Conservation (phyloP, 2,113 vertebrate genomes). For the Pelecanoides urinatrix region DNA sequence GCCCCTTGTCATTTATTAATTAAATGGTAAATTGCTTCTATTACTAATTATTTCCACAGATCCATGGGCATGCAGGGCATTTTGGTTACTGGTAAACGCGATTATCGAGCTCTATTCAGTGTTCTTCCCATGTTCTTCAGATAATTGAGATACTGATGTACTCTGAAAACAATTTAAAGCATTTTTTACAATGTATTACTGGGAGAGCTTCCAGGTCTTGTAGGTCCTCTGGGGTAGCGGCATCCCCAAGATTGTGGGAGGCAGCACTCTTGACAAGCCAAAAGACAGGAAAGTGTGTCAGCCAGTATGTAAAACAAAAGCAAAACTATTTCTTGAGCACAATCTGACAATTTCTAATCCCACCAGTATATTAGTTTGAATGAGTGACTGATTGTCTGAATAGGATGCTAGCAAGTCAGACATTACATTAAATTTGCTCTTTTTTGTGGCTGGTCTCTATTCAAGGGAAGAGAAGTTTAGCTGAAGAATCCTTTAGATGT, state of each 20-base stretch:
- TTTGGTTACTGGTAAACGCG: conserved; percentile 41
- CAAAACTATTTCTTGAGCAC: conserved; percentile 9
- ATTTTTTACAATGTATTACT: background rate
- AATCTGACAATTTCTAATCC: background rate
- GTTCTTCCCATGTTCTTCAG: conserved; percentile 40
- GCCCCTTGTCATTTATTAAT: conserved; percentile 66
- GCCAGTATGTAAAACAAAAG: background rate
- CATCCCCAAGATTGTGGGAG: background rate
- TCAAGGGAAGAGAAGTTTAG: background rate
- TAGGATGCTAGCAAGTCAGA: background rate
- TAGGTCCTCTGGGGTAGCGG: background rate
- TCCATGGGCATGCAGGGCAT: conserved; percentile 42
- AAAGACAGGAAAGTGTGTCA: background rate
- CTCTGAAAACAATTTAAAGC: conserved; percentile 21
- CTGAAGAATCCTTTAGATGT: background rate
- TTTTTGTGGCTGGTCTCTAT: background rate
- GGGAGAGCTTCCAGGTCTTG: conserved; percentile 18
- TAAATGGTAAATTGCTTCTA: conserved; percentile 66
- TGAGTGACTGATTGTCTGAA: background rate
- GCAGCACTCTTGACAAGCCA: conserved; percentile 1
- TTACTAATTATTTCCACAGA: conserved; percentile 68
- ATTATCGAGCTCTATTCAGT: conserved; percentile 27
- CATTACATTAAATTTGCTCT: background rate
- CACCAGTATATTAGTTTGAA: background rate
- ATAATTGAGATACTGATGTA: conserved; percentile 36